phyloP scores from a whole-genome alignment of 2,888 invertebrate species.

The Sinotaia quadrata region DNA sequence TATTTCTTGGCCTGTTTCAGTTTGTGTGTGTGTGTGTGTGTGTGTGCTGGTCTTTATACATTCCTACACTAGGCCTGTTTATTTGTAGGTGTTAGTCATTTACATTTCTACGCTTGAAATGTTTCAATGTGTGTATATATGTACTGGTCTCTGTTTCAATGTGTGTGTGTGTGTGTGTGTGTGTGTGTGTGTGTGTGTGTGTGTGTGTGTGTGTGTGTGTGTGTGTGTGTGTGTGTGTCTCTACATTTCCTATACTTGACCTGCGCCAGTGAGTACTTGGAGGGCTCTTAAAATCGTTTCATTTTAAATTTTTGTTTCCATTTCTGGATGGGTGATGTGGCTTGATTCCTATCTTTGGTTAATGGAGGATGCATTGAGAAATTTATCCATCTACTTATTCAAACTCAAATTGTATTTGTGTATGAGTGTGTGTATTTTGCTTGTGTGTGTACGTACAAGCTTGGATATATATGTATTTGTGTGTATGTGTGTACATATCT shows the following conservation, averaged over 20 bases:
- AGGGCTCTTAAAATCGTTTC: no score
- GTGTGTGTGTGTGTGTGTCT: not conserved
- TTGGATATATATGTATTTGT: not conserved
- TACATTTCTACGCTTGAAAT: not conserved
- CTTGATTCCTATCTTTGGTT: not conserved
- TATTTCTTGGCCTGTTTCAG: not conserved
- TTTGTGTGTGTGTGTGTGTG: not conserved
- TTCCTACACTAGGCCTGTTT: not conserved
- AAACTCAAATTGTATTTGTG: not conserved
- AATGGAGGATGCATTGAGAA: not conserved
- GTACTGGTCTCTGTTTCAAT: not conserved
- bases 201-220: slow-evolving; percentile 4
- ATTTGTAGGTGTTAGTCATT: not conserved
- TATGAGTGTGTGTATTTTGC: not conserved
- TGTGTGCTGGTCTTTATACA: not conserved
- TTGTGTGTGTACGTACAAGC: slow-evolving; percentile 5
- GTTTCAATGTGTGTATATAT: not conserved
- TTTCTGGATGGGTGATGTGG: no score
- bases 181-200: not conserved
- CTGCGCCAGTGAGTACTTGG: no score
- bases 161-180: slow-evolving; percentile 9
- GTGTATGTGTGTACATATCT: slow-evolving; percentile 4
- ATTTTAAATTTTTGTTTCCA: not conserved
- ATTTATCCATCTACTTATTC: not conserved
- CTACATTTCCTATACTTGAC: not conserved